These are phyloP conservation scores for Calliopsis andreniformis DNA, from an alignment of 1,140 invertebrate genomes.

Conservation along the genomic window DNA sequence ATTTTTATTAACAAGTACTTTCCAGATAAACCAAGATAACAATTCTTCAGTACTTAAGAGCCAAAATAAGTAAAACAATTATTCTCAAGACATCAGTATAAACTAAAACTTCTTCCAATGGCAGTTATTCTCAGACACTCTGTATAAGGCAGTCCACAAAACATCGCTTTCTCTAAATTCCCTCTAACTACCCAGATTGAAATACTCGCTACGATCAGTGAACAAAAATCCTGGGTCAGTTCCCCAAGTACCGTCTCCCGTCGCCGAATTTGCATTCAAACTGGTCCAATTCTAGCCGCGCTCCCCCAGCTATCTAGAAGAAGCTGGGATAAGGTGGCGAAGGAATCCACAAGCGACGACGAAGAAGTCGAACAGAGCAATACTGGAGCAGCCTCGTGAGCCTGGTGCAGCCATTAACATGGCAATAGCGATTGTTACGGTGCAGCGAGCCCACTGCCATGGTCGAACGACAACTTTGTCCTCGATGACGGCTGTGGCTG, in stretches of 20 bases:
- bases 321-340: constrained; percentile 40
- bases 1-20: too few species aligned
- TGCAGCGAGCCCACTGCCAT: constrained; percentile 14
- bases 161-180: too few species aligned
- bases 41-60: too few species aligned
- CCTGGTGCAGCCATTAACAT: constrained; percentile 57
- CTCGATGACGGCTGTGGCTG: constrained; percentile 47
- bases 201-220: neutral
- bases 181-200: neutral
- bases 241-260: neutral
- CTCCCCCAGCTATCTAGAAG: neutral
- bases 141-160: too few species aligned
- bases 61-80: too few species aligned
- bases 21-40: too few species aligned
- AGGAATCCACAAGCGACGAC: constrained; percentile 19
- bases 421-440: constrained; percentile 63
- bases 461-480: constrained; percentile 56
- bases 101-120: too few species aligned
- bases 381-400: constrained; percentile 4
- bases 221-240: neutral
- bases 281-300: constrained; percentile 1
- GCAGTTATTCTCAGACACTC: too few species aligned
- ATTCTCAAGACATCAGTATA: too few species aligned
- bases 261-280: constrained; percentile 38
- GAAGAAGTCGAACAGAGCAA: constrained; percentile 47